Conservation (phyloP, 2,113 vertebrate species). For the Argyrosomus japonicus region DNA sequence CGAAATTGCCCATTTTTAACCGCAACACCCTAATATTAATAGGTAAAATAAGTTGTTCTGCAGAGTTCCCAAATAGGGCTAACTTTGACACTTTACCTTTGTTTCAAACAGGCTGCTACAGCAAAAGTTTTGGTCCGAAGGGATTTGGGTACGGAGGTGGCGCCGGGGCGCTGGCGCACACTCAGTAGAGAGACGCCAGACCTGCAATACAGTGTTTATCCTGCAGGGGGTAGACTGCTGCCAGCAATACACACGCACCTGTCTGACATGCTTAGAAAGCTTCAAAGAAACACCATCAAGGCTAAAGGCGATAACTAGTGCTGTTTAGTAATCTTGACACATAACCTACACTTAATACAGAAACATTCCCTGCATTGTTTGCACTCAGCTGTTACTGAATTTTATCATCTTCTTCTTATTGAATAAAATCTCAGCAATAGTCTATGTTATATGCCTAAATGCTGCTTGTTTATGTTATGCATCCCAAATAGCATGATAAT, state of each 20-base stretch:
- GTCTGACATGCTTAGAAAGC: not conserved
- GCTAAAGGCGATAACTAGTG: not conserved
- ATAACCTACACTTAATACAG: not conserved
- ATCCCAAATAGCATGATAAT: slow-evolving; percentile 12
- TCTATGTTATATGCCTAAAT: not conserved
- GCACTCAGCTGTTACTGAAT: not conserved
- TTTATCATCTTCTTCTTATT: not conserved
- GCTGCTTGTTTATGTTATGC: not conserved
- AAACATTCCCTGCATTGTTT: not conserved
- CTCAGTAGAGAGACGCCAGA: slow-evolving; percentile 81
- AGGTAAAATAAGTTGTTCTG: not conserved
- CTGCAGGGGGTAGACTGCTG: slow-evolving; percentile 34
- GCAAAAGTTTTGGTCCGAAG: slow-evolving; percentile 96
- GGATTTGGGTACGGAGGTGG: slow-evolving; percentile 95
- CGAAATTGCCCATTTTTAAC: not conserved
- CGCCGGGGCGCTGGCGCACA: slow-evolving; percentile 91
- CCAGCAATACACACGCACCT: not conserved
- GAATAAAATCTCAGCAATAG: not conserved
- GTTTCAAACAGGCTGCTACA: slow-evolving; percentile 89
- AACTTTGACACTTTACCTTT: slow-evolving; percentile 1
- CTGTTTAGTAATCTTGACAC: not conserved
- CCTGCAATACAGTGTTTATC: slow-evolving; percentile 8
- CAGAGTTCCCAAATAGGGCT: not conserved
- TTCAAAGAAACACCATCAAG: not conserved
- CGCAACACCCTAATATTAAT: no score